A percentile compares a stretch with the other conserved stretches of the same genome.
These are phyloP conservation scores for Sebastes variabilis DNA, from an alignment of 2,797 vertebrate genomes.

Conservation along the genomic window DNA sequence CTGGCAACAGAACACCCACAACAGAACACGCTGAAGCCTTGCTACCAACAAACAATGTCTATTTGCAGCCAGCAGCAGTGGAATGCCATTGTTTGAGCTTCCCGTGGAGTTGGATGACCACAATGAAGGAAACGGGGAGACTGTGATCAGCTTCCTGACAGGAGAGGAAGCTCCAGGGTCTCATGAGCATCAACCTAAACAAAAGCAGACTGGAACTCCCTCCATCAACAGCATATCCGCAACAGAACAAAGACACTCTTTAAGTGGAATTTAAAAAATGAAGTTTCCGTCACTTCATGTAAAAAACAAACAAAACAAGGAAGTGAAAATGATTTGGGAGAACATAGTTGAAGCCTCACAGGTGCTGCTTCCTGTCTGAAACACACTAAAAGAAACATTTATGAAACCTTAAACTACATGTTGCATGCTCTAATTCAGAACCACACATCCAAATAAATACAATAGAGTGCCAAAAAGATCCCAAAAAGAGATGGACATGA, in stretches of 20 bases:
- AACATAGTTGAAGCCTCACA: not conserved
- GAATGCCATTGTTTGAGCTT: slow-evolving; percentile 76
- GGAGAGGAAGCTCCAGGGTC: slow-evolving; percentile 59
- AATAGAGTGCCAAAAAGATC: too few species aligned
- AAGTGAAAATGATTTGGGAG: not conserved
- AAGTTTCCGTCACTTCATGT: not conserved
- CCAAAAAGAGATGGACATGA: too few species aligned
- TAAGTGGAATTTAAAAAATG: not conserved
- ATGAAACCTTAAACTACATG: not conserved
- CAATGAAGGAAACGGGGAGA: slow-evolving; percentile 55
- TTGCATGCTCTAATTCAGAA: too few species aligned
- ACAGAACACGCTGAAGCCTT: slow-evolving; percentile 24
- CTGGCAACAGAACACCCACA: slow-evolving; percentile 10
- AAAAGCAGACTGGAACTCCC: slow-evolving; percentile 40
- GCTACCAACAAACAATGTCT: slow-evolving; percentile 63
- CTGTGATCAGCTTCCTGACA: slow-evolving; percentile 73
- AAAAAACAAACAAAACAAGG: too few species aligned
- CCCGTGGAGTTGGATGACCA: slow-evolving; percentile 59
- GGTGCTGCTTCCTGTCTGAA: not conserved
- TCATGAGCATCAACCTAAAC: slow-evolving; percentile 57
- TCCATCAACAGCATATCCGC: slow-evolving; percentile 33
- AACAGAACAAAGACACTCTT: slow-evolving; percentile 44
- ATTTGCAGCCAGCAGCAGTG: slow-evolving; percentile 55
- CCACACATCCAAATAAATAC: too few species aligned
- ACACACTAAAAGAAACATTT: not conserved